Evolutionary conservation across 1,140 invertebrate species (phyloP).

Genomic region (Drosophila virilis): DNA sequence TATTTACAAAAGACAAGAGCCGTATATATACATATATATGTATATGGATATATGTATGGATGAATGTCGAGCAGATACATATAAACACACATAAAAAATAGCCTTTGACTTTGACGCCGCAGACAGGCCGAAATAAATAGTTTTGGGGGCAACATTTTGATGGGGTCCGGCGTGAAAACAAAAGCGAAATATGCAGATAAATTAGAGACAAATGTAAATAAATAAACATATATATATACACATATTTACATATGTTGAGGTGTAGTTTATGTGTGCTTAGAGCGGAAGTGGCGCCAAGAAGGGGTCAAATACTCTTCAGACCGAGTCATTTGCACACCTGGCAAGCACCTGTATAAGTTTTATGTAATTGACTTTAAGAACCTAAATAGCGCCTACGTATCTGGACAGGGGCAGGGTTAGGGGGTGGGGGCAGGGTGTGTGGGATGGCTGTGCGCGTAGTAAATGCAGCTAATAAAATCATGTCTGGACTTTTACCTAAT

Average conservation of each 20-base stretch:
- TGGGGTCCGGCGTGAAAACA: conserved; percentile 32
- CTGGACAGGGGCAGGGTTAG: too few species aligned
- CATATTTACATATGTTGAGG: background rate
- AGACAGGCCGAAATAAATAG: conserved; percentile 39
- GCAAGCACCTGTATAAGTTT: conserved; percentile 2
- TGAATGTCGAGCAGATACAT: conserved; percentile 6
- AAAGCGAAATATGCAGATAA: conserved; percentile 41
- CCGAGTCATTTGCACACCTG: background rate
- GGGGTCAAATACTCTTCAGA: background rate
- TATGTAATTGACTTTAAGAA: conserved; percentile 10
- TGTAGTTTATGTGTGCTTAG: too few species aligned
- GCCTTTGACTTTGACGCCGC: conserved; percentile 73
- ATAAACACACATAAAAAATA: conserved; percentile 49
- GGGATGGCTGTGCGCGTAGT: too few species aligned
- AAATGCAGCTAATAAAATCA: conserved; percentile 2
- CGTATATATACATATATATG: conserved; percentile 6
- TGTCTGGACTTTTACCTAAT: conserved; percentile 29
- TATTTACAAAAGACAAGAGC: background rate
- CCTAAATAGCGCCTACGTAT: too few species aligned
- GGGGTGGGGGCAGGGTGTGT: too few species aligned
- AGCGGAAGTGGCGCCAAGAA: conserved; percentile 38
- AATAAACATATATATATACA: background rate
- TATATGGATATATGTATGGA: conserved; percentile 20
- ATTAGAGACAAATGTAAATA: conserved; percentile 33
- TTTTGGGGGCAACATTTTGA: conserved; percentile 31